Conservation (phyloP, 2,797 vertebrate species). For the Neosilurus mollespiculum region DNA sequence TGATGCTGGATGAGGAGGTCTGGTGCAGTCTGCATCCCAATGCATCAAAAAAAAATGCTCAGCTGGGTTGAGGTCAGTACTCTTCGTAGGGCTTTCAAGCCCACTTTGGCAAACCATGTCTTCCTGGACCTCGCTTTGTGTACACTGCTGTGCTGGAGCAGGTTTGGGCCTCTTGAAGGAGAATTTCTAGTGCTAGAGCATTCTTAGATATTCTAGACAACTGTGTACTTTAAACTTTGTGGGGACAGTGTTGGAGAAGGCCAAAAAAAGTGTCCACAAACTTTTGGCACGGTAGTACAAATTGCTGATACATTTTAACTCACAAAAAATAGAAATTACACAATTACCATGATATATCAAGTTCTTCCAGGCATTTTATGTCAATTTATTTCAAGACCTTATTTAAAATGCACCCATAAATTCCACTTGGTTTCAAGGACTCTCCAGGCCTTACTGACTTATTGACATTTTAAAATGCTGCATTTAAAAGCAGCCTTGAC, state of each 20-base stretch:
- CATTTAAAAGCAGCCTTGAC: conserved; percentile 34
- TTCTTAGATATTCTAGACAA: not conserved
- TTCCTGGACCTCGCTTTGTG: not conserved
- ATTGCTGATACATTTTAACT: not conserved
- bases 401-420: conserved; percentile 9
- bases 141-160: not conserved
- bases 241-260: not conserved
- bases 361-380: not conserved
- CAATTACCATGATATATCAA: not conserved
- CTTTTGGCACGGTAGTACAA: not conserved
- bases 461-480: conserved; percentile 43
- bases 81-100: not conserved
- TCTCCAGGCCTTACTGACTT: conserved; percentile 26
- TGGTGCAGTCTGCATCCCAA: not conserved
- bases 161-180: not conserved
- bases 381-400: not conserved
- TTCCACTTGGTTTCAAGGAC: not conserved
- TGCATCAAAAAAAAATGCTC: not conserved
- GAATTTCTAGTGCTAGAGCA: not conserved
- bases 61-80: not conserved
- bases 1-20: not conserved
- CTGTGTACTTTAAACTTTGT: not conserved
- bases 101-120: not conserved
- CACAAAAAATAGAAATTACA: conserved; percentile 7
- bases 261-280: not conserved